Base-by-base conservation (phyloP, 1,140 invertebrate species). In the Drosophila pandora region DNA sequence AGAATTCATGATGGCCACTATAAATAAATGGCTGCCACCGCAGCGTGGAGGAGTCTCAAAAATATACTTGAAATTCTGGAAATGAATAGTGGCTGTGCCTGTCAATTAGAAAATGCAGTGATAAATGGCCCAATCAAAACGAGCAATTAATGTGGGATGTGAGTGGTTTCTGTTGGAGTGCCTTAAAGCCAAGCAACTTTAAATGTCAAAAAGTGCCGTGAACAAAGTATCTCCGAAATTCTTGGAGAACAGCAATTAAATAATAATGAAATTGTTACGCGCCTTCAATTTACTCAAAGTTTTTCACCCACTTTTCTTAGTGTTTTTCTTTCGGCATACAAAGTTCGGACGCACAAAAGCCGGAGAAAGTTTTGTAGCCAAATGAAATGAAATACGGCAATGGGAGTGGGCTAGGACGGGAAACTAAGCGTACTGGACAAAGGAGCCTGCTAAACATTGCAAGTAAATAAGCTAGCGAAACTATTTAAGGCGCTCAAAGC, bases 391-490 rank as follows among this genome's bases (percentile, higher is more conserved):
- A 61, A 69, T 39, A 80, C 68, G 43, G 50, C 10, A 37, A 4
- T 68, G 59, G 76, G 3, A 68, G 50, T 47, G 55, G 17, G 61
- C 50, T 52, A 60, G n/a, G 57, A 64, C 43, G 9, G 23, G 37
- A 67, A 59, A 61, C 34, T 55, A 22, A 47, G 47, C 43, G 17
- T 43, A 39, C n/a, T 32, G 32, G 57, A 68, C 50, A 72, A 69
- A 76, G 57, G 45, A 58, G 55, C 53, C 76, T 72, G 70, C 67
- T 57, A 73, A 88, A 59, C 49, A 76, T 67, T 55, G 57, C 57
- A 69, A 76, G 65, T 79, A 90, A 87, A 87, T 73, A 79, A 82
- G 74, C 74, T 72, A 67, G 13, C 3, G 45, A 70, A 81, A 76
- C 74, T 78, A 71, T 82, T 71, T 25, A 57, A 52, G 54, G 7